phyloP scores from a whole-genome alignment of 92 coral and sea anemone species.

The Isaurus tuberculatus region DNA sequence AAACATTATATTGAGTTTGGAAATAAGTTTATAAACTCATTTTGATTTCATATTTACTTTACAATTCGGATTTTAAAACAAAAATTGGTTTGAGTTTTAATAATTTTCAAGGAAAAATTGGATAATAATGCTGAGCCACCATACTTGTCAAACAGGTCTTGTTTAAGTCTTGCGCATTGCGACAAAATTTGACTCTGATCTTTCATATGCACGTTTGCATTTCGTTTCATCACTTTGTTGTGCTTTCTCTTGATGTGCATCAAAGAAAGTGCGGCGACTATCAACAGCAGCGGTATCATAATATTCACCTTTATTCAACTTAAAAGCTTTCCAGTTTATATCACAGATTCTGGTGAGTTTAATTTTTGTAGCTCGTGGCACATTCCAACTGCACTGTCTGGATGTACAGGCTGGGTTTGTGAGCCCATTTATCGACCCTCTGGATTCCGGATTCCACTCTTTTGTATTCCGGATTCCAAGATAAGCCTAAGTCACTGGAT shows the following conservation, averaged over 20 bases:
- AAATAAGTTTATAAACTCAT: too few relatives aligned
- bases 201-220: conserved; percentile 39
- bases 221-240: conserved; percentile 41
- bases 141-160: too few relatives aligned
- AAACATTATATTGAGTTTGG: too few relatives aligned
- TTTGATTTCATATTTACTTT: too few relatives aligned
- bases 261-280: conserved; percentile 39
- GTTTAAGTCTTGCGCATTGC: conserved; percentile 53
- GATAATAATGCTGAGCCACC: too few relatives aligned
- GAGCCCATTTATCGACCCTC: background rate
- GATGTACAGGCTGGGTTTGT: background rate
- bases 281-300: conserved; percentile 12
- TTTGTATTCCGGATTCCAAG: too few relatives aligned
- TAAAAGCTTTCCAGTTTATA: background rate
- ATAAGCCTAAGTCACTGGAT: too few relatives aligned
- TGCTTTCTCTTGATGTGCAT: conserved; percentile 45
- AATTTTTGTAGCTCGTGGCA: conserved; percentile 1
- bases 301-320: too few relatives aligned
- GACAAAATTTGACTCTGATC: conserved; percentile 53
- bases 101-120: too few relatives aligned
- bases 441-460: too few relatives aligned
- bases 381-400: background rate
- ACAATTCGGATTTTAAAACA: too few relatives aligned
- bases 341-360: background rate
- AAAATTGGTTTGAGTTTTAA: too few relatives aligned